Evolutionary conservation across 2,113 vertebrate species (phyloP).

Genomic region (Engraulis encrasicolus): DNA sequence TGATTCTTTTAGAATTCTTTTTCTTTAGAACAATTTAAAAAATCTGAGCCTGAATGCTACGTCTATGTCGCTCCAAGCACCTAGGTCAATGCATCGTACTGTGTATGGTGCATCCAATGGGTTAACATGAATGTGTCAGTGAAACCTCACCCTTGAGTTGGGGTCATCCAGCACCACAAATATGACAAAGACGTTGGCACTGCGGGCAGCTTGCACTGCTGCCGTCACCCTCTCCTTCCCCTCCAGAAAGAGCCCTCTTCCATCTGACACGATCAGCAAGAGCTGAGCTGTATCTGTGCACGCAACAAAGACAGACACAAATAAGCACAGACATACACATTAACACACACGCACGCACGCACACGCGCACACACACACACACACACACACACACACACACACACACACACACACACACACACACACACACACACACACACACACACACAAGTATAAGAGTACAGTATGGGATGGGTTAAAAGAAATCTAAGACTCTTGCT

Average conservation of each 20-base stretch:
- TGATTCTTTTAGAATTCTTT: no score
- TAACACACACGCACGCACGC: neutral
- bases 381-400: no score
- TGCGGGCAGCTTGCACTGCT: constrained; percentile 83
- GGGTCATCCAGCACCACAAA: constrained; percentile 96
- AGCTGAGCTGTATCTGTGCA: constrained; percentile 88
- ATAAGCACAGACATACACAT: neutral
- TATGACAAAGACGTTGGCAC: constrained; percentile 91
- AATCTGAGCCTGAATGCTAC: no score
- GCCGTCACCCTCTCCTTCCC: constrained; percentile 91
- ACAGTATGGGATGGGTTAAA: neutral
- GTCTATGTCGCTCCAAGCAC: no score
- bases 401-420: neutral
- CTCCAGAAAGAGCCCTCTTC: constrained; percentile 93
- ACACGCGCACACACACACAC: constrained; percentile 10
- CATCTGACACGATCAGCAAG: constrained; percentile 93
- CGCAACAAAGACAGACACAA: no score
- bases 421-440: neutral
- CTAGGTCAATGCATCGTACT: no score
- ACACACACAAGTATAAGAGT: neutral
- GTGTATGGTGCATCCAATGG: no score
- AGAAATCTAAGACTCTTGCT: neutral
- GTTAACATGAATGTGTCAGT: neutral
- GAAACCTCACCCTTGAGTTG: constrained; percentile 86
- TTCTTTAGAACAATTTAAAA: no score